A percentile compares a stretch with the other conserved stretches of the same genome.
These are phyloP conservation scores for Gobiocypris rarus DNA, from an alignment of 2,113 vertebrate species.

Conservation along the genomic window DNA sequence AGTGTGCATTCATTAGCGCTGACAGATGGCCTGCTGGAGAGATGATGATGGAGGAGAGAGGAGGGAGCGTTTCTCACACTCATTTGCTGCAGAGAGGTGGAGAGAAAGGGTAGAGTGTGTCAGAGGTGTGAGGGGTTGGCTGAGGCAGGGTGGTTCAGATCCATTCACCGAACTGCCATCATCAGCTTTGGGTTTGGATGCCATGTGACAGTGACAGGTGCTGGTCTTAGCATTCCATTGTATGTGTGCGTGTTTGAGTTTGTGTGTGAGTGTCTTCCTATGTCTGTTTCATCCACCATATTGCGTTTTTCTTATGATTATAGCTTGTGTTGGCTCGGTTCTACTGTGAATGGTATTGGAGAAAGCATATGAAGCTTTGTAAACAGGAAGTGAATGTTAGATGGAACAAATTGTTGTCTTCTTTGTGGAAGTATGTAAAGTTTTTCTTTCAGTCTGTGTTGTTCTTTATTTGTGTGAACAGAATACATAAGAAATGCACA, in stretches of 20 bases:
- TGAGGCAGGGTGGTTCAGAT: constrained; percentile 22
- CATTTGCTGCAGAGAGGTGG: constrained; percentile 50
- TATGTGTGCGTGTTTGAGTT: not conserved
- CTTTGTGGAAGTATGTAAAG: not conserved
- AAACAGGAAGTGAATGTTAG: constrained; percentile 20
- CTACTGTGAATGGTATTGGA: constrained; percentile 29
- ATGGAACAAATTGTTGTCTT: not conserved
- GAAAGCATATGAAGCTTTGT: constrained; percentile 38
- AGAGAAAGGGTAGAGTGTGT: constrained; percentile 51
- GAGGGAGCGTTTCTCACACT: constrained; percentile 73
- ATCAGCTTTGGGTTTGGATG: constrained; percentile 44
- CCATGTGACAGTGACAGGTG: constrained; percentile 41
- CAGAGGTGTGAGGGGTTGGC: constrained; percentile 38
- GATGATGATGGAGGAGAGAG: constrained; percentile 91
- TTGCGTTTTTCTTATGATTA: constrained; percentile 24
- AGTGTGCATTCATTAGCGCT: constrained; percentile 96
- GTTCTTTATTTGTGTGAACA: not conserved
- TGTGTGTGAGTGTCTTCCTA: constrained; percentile 24
- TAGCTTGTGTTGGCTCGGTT: constrained; percentile 19
- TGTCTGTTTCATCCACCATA: constrained; percentile 30
- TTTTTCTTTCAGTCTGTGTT: not conserved
- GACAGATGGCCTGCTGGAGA: constrained; percentile 92
- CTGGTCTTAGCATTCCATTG: constrained; percentile 16
- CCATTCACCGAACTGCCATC: constrained; percentile 47
- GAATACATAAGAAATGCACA: not conserved